phyloP scores from a whole-genome alignment of 2,113 vertebrate genomes.

The Leptobrachium leishanense region DNA sequence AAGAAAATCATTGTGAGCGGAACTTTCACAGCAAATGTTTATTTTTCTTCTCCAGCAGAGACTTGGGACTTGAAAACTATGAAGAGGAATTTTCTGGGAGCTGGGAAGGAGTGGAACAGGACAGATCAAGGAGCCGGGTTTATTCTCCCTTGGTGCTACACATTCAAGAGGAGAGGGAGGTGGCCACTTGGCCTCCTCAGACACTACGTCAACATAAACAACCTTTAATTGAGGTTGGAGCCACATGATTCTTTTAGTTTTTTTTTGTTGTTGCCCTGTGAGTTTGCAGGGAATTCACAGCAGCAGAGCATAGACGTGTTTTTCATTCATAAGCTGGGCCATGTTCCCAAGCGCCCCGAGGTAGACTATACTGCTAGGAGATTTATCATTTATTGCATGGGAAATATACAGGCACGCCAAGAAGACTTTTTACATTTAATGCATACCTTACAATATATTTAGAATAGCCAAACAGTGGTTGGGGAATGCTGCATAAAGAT shows the following conservation, averaged over 20 bases:
- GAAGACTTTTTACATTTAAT: no score
- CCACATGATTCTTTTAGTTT: constrained; percentile 87
- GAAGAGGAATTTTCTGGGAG: constrained; percentile 3
- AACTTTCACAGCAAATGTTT: neutral
- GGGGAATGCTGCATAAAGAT: no score
- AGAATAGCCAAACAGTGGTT: no score
- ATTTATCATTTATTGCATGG: constrained; percentile 53
- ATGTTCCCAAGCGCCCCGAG: neutral
- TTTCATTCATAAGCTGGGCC: constrained; percentile 66
- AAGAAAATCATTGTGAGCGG: no score
- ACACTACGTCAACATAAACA: constrained; percentile 85
- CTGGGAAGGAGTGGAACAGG: neutral
- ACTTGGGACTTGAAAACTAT: neutral
- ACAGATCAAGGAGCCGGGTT: constrained; percentile 7
- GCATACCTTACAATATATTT: no score
- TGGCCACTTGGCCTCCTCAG: constrained; percentile 67
- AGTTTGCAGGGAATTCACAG: constrained; percentile 72
- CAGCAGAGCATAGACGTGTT: constrained; percentile 71
- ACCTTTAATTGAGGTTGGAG: constrained; percentile 90
- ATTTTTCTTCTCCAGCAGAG: neutral
- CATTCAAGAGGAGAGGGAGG: constrained; percentile 55
- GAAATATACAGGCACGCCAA: neutral
- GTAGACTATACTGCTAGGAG: neutral
- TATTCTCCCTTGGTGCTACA: constrained; percentile 54
- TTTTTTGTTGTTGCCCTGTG: constrained; percentile 71